phyloP scores from a whole-genome alignment of 2,888 invertebrate species.

The Rotaria sp. region DNA sequence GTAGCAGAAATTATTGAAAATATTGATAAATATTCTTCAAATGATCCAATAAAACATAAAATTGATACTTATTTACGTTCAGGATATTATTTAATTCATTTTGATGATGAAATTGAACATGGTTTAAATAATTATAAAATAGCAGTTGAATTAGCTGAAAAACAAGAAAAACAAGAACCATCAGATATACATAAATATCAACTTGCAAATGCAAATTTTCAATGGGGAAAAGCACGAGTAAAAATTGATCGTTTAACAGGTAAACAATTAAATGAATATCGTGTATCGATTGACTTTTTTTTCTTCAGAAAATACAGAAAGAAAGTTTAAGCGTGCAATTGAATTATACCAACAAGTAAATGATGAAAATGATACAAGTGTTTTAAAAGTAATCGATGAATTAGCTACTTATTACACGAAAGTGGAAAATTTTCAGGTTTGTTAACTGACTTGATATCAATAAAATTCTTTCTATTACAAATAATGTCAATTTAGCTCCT shows the following conservation, averaged over 20 bases:
- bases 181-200: background rate
- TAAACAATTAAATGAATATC: background rate
- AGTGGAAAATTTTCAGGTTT: background rate
- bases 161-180: background rate
- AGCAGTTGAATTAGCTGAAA: constrained; percentile 2
- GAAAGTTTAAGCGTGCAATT: background rate
- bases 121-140: background rate
- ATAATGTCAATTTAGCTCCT: too few relatives aligned
- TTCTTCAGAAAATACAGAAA: background rate
- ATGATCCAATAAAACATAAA: background rate
- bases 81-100: background rate
- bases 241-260: background rate
- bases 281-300: background rate
- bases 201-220: background rate
- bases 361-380: background rate
- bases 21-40: background rate
- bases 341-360: background rate
- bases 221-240: background rate
- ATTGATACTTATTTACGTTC: background rate
- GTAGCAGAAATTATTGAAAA: background rate
- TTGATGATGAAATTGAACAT: background rate
- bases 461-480: too few relatives aligned
- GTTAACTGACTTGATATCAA: too few relatives aligned
- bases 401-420: background rate
- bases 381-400: constrained; percentile 11